phyloP scores from a whole-genome alignment of 2,888 invertebrate species.

The Zhengitettix transpicula region DNA sequence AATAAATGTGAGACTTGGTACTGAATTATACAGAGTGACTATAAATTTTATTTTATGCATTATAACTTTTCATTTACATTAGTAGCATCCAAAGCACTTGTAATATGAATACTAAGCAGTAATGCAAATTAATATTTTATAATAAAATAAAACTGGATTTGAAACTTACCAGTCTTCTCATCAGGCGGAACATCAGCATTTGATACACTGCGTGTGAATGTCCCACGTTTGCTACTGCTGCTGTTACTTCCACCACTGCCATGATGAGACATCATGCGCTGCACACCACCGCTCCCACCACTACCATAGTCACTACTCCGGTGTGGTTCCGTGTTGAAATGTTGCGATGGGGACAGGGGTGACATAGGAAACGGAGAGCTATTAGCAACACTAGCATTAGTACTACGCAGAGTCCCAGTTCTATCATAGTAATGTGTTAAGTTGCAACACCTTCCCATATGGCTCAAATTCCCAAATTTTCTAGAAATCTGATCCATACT shows the following conservation, averaged over 20 bases:
- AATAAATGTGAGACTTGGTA: no score
- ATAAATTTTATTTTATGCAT: no score
- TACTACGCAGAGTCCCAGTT: not conserved
- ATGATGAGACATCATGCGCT: constrained; percentile 16
- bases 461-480: not conserved
- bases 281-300: constrained; percentile 20
- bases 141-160: no score
- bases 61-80: no score
- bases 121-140: no score
- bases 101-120: no score
- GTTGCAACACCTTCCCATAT: not conserved
- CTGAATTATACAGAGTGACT: no score
- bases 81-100: no score
- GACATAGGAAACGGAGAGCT: not conserved
- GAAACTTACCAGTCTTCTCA: constrained; percentile 55
- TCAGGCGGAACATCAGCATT: constrained; percentile 68
- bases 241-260: constrained; percentile 6
- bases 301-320: constrained; percentile 24
- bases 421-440: no score
- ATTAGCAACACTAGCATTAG: not conserved
- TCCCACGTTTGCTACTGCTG: constrained; percentile 20
- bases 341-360: not conserved
- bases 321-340: constrained; percentile 23
- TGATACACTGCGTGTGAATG: constrained; percentile 61
- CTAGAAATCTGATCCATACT: not conserved